A percentile compares a stretch with the other conserved stretches of the same genome.
Conservation (phyloP, 2,113 vertebrate species). For the Trogon melanurus region DNA sequence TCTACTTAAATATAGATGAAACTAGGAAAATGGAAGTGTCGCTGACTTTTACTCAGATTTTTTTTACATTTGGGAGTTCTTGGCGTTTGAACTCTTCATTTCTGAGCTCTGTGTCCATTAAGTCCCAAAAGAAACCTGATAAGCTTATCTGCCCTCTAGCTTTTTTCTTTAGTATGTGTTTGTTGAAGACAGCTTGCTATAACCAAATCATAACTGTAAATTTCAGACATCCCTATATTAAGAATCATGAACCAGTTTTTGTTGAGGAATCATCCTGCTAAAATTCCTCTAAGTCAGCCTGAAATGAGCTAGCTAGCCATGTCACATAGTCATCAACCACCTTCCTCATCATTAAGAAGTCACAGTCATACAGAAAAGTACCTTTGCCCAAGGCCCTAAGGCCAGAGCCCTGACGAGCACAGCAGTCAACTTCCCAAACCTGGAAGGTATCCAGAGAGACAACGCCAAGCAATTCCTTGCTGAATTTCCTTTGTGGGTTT, state of each 20-base stretch:
- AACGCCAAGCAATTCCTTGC: not conserved
- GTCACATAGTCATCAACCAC: not conserved
- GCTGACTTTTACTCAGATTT: not conserved
- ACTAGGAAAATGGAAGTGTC: not conserved
- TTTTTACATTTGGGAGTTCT: not conserved
- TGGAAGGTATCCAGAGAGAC: not conserved
- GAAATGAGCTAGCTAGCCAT: not conserved
- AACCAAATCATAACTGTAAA: not conserved
- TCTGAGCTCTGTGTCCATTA: not conserved
- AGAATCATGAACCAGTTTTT: not conserved
- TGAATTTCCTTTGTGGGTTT: not conserved
- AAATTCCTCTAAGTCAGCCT: not conserved
- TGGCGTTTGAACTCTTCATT: not conserved
- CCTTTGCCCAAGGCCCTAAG: not conserved
- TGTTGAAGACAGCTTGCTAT: not conserved
- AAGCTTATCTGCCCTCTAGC: not conserved
- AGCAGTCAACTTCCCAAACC: not conserved
- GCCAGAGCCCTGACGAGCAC: not conserved
- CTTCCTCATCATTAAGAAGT: not conserved
- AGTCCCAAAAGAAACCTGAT: not conserved
- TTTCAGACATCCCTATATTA: not conserved
- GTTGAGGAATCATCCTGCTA: not conserved
- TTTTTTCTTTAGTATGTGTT: not conserved
- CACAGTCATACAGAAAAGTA: not conserved
- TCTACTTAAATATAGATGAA: not conserved